A percentile compares a stretch with the other conserved stretches of the same genome.
phyloP scores from a whole-genome alignment of 2,888 invertebrate species.

The Neocrepidodera transversa region DNA sequence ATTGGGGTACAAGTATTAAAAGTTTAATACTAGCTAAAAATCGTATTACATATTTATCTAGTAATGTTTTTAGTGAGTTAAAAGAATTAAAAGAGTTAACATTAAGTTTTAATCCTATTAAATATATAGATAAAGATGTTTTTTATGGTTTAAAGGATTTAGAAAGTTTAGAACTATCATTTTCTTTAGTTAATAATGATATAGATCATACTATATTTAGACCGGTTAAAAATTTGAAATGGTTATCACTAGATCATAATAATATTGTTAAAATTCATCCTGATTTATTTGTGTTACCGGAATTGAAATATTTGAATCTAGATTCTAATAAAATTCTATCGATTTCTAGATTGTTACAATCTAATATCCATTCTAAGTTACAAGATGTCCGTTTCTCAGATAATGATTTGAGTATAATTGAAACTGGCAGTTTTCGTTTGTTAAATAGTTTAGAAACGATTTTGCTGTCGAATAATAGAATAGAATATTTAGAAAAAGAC shows the following conservation, averaged over 20 bases:
- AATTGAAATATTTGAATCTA: constrained; percentile 81
- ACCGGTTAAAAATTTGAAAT: constrained; percentile 76
- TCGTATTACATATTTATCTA: constrained; percentile 75
- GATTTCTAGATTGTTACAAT: constrained; percentile 73
- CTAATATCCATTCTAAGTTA: constrained; percentile 69
- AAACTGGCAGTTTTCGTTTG: constrained; percentile 69
- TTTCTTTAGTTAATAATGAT: constrained; percentile 16
- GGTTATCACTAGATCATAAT: constrained; percentile 88
- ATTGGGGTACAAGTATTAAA: constrained; percentile 81
- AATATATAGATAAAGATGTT: constrained; percentile 80
- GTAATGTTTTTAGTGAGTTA: constrained; percentile 75
- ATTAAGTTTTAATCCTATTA: constrained; percentile 89
- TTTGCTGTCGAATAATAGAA: constrained; percentile 80
- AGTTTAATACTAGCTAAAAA: constrained; percentile 86
- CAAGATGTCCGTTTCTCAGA: constrained; percentile 83
- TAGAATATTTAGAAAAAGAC: constrained; percentile 72
- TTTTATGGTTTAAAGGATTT: constrained; percentile 79
- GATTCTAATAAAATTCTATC: constrained; percentile 83
- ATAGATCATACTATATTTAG: constrained; percentile 64
- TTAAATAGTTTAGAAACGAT: constrained; percentile 72
- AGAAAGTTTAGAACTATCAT: constrained; percentile 82
- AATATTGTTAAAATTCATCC: constrained; percentile 77
- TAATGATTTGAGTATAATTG: constrained; percentile 76
- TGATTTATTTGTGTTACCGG: constrained; percentile 74
- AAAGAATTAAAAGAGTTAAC: constrained; percentile 85